Base-by-base conservation (phyloP, 2,888 invertebrate genomes). In the Acanthacorydalis orientalis region DNA sequence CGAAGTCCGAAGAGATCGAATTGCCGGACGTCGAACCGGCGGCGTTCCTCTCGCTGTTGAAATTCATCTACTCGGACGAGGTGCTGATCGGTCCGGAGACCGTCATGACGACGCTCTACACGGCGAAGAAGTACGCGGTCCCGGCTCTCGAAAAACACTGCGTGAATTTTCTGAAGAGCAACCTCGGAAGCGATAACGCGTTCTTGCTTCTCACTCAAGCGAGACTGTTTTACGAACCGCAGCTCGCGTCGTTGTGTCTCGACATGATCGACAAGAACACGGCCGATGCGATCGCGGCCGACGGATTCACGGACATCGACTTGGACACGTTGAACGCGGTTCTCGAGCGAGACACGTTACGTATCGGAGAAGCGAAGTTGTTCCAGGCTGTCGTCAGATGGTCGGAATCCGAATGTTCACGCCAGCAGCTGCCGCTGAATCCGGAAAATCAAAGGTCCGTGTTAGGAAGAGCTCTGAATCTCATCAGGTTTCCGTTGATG, bases 61-160 rank as follows among this genome's bases (percentile, higher is more conserved):
- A 72, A 61, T 80, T 79, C 63, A 66, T 80, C 47, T 88, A 88
- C 60, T 82, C 86, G 0, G 88, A 89, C 66, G 84, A 86, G 60
- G 83, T 87, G 10, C 75, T 80, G 50, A 85, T 89, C 55, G 85
- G 82, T 8, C 83, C 87, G 0, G 87, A 88, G 59, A 83, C 82
- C 58, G 88, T 89, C 2, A 87, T 88, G 86, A 82, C 85, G 1
- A 86, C 86, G 0, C 62, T 89, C 44, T 89, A 89, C 57, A 83
- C 87, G 1, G 88, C 88, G 7, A 88, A 88, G 58, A 88, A 89
- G 57, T 89, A 89, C 67, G 86, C 85, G 2, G 84, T 89, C 0
- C 83, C 85, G 1, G 83, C 85, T 3, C 64, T 89, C 51, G 88
- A 88, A 57, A 78, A 80, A 56, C 83, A 83, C 50, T 89, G 88